These are phyloP conservation scores for Puntigrus tetrazona DNA, from an alignment of 2,113 vertebrate species.

Conservation along the genomic window DNA sequence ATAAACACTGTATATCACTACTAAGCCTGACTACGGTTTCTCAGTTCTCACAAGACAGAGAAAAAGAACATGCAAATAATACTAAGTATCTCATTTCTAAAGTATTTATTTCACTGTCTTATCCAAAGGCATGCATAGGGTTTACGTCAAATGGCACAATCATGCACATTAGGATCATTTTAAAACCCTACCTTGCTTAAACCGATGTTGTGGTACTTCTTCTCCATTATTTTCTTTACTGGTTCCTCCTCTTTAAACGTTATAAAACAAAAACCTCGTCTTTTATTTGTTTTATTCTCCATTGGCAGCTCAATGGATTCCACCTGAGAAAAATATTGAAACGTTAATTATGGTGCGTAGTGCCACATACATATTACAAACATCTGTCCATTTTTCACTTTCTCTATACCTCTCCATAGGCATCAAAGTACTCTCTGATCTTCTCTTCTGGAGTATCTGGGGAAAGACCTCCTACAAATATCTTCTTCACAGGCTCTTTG, in stretches of 20 bases:
- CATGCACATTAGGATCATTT: neutral
- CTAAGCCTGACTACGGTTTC: neutral
- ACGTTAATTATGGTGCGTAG: neutral
- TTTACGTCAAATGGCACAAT: neutral
- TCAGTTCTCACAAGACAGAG: too few relatives aligned
- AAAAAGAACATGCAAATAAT: too few relatives aligned
- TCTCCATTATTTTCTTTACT: constrained; percentile 98
- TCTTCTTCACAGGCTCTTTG: constrained; percentile 97
- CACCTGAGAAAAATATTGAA: constrained; percentile 74
- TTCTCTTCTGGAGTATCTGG: constrained; percentile 98
- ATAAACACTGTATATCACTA: neutral
- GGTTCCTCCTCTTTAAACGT: constrained; percentile 97
- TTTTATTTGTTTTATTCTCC: constrained; percentile 99
- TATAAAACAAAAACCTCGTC: constrained; percentile 98
- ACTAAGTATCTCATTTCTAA: too few relatives aligned
- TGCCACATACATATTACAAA: neutral
- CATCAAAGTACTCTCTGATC: constrained; percentile 95
- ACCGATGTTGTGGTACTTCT: constrained; percentile 98
- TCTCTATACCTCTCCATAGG: constrained; percentile 88
- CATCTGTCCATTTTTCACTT: neutral
- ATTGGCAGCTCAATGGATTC: constrained; percentile 97
- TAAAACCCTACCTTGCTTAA: constrained; percentile 88
- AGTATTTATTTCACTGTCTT: neutral
- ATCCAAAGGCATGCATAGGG: too few relatives aligned
- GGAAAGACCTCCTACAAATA: constrained; percentile 97